Base-by-base conservation (phyloP, 1,140 invertebrate genomes). In the Rhyacophila brunnea region DNA sequence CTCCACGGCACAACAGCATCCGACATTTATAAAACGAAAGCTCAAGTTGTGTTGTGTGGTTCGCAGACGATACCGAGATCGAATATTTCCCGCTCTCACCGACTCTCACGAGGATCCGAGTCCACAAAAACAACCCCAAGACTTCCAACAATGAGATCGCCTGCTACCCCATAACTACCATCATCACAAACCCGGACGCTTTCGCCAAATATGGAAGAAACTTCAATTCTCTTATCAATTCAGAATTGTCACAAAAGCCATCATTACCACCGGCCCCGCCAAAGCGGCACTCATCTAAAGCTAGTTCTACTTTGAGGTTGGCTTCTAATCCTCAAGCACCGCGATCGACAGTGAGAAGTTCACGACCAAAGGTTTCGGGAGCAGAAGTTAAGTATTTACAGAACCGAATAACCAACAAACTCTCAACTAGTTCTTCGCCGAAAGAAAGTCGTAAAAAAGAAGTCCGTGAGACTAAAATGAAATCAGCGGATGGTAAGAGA, bases 31-130 rank as follows among this genome's bases (percentile, higher is more conserved):
- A 28, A 28, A 28, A 28, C 23, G 4, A 28, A 9, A 28, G 23
- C 23, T 28, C 4, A 28, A 28, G 23, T 28, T 28, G n/a, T 28
- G 23, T 28, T 28, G 9, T 28, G 38, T 55, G 78, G 78, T 83
- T 75, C 83, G 78, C 85, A 86, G 85, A 86, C 78, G 81, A 84
- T 67, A 73, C 84, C 46, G 83, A 85, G 75, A 84, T 90, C 65
- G 88, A 91, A 78, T 91, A 90, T 74, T 88, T 90, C 73, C 88
- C 89, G 65, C 88, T 91, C 64, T 87, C 89, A 52, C 83, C 88
- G 34, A 89, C 87, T 51, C 74, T 91, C 67, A 91, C 88, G 58
- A 85, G 87, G 77, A 90, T 91, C 68, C 83, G 88, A 70, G 83
- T 90, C 14, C 87, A 87, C 70, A 88, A 85, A 72, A 85, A 80